Evolutionary conservation across 2,797 vertebrate species (phyloP).

Genomic region (Lagocephalus sceleratus): DNA sequence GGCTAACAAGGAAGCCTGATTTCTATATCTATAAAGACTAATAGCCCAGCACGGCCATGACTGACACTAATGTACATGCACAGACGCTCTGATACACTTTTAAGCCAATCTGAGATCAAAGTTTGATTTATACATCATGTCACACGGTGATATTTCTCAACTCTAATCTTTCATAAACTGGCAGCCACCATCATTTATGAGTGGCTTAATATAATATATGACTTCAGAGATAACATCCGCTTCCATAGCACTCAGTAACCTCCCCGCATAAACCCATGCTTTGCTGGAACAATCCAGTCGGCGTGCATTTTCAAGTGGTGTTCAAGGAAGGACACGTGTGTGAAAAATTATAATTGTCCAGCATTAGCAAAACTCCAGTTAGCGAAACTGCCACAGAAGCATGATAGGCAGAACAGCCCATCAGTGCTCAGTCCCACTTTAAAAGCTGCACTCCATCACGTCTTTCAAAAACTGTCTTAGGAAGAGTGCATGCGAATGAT

Average conservation of each 20-base stretch:
- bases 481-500: slow-evolving; percentile 73
- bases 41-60: slow-evolving; percentile 14
- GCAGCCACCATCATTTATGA: slow-evolving; percentile 19
- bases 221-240: slow-evolving; percentile 35
- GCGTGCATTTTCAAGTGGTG: slow-evolving; percentile 20
- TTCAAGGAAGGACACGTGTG: slow-evolving; percentile 47
- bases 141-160: slow-evolving; percentile 21
- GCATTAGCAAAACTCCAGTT: slow-evolving; percentile 55
- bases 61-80: slow-evolving; percentile 14
- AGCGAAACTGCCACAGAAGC: slow-evolving; percentile 50
- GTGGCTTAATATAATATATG: slow-evolving; percentile 29
- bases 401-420: slow-evolving; percentile 58
- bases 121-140: slow-evolving; percentile 30
- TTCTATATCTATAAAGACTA: slow-evolving; percentile 44
- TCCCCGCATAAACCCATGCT: neutral
- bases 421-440: slow-evolving; percentile 62
- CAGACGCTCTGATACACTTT: slow-evolving; percentile 16
- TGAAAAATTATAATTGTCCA: slow-evolving; percentile 37
- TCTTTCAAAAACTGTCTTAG: slow-evolving; percentile 73
- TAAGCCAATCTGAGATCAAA: slow-evolving; percentile 32
- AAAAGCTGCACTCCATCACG: slow-evolving; percentile 68
- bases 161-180: slow-evolving; percentile 23
- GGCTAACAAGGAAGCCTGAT: slow-evolving; percentile 59
- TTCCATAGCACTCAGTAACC: slow-evolving; percentile 4
- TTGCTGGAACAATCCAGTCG: slow-evolving; percentile 2